phyloP scores from a whole-genome alignment of 2,797 vertebrate species.

The Sphenopsis melanotis region DNA sequence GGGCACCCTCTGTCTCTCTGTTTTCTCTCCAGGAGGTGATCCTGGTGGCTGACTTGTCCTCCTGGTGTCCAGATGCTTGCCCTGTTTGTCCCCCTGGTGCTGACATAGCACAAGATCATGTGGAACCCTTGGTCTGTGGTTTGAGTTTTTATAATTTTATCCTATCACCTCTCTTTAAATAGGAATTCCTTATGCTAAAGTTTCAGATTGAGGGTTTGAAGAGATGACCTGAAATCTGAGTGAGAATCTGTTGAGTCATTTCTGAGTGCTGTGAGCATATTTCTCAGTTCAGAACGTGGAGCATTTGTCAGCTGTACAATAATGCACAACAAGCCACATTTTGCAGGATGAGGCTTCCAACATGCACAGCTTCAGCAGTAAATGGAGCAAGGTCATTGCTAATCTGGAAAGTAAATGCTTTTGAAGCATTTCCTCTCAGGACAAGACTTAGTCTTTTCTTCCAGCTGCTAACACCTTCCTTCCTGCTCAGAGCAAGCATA shows the following conservation, averaged over 20 bases:
- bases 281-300: background rate
- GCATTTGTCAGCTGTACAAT: background rate
- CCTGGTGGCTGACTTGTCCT: background rate
- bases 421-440: background rate
- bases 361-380: background rate
- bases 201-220: background rate
- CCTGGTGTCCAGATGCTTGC: background rate
- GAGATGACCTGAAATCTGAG: background rate
- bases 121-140: background rate
- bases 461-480: constrained; percentile 1
- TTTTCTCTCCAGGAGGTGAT: background rate
- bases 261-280: background rate
- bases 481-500: background rate
- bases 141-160: background rate
- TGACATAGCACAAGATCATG: background rate
- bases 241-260: constrained; percentile 33
- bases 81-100: background rate
- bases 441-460: background rate
- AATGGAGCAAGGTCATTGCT: background rate
- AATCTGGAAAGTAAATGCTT: background rate
- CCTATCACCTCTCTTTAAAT: background rate
- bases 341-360: background rate
- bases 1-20: background rate
- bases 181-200: background rate
- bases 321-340: background rate